phyloP scores from a whole-genome alignment of 23 tunicate species.

The Clavelina lepadiformis region DNA sequence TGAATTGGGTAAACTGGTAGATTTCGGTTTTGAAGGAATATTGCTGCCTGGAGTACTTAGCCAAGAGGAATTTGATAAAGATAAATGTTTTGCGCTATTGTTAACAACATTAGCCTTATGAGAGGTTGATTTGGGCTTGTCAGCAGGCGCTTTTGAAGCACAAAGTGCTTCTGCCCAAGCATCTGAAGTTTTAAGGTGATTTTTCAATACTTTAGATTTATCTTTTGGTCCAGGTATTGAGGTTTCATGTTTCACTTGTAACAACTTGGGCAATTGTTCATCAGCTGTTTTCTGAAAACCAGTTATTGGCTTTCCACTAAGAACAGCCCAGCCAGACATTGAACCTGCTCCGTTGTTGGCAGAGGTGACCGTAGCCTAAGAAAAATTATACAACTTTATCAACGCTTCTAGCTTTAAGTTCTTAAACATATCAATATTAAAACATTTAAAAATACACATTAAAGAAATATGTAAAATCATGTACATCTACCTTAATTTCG shows the following conservation, averaged over 20 bases:
- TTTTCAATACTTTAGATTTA: conserved; percentile 20
- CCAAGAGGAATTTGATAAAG: conserved; percentile 5
- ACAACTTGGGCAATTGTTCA: conserved; percentile 1
- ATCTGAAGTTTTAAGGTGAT: conserved; percentile 49
- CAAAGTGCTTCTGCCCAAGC: conserved; percentile 80
- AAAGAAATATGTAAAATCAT: too few species aligned
- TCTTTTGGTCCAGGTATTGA: conserved; percentile 11
- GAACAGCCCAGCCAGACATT: conserved; percentile 76
- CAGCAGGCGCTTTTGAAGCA: conserved; percentile 31
- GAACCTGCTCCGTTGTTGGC: conserved; percentile 33
- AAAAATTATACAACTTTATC: too few species aligned
- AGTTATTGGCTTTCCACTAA: conserved; percentile 49
- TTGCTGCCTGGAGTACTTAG: conserved; percentile 9
- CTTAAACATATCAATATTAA: too few species aligned
- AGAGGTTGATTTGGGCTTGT: conserved; percentile 7
- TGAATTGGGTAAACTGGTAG: not conserved
- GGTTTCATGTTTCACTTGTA: conserved; percentile 11
- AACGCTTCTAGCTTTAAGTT: too few species aligned
- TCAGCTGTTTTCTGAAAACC: conserved; percentile 2
- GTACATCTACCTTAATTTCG: conserved; percentile 45
- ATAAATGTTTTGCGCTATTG: conserved; percentile 15
- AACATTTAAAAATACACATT: too few species aligned
- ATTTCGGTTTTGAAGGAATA: conserved; percentile 2
- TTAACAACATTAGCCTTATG: not conserved
- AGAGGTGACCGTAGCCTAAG: too few species aligned